Evolutionary conservation across 1,140 invertebrate genomes (phyloP).

Genomic region (Capitella teleta): DNA sequence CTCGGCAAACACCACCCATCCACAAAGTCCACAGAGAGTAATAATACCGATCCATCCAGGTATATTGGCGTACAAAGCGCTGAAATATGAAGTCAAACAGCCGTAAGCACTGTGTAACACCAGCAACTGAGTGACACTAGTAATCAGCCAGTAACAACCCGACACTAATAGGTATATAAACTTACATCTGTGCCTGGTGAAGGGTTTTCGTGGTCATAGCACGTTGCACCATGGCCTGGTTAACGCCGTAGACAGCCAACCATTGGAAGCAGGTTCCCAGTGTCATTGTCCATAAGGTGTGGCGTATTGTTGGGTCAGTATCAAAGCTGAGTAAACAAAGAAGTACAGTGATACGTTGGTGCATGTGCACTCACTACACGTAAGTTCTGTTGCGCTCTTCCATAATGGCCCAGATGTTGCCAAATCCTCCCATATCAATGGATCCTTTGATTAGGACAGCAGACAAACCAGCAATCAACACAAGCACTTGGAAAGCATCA

Average conservation of each 20-base stretch:
- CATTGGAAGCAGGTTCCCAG: slow-evolving; percentile 87
- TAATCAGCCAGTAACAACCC: background rate
- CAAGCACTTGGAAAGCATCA: slow-evolving; percentile 72
- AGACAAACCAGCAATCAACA: slow-evolving; percentile 74
- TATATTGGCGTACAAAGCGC: slow-evolving; percentile 12
- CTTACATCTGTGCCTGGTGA: slow-evolving; percentile 55
- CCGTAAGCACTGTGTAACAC: background rate
- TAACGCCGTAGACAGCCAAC: slow-evolving; percentile 81
- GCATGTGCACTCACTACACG: slow-evolving; percentile 44
- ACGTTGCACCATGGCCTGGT: slow-evolving; percentile 87
- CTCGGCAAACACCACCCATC: slow-evolving; percentile 9
- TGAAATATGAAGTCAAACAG: background rate
- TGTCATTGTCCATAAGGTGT: slow-evolving; percentile 83
- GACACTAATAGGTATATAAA: slow-evolving; percentile 1
- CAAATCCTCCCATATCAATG: slow-evolving; percentile 57
- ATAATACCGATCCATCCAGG: slow-evolving; percentile 9
- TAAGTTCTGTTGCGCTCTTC: slow-evolving; percentile 56
- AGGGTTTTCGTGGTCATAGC: slow-evolving; percentile 69
- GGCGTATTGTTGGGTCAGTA: slow-evolving; percentile 62
- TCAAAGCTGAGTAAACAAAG: slow-evolving; percentile 54
- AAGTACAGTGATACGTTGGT: background rate
- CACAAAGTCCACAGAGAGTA: slow-evolving; percentile 9
- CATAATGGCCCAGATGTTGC: slow-evolving; percentile 56
- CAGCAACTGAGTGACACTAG: background rate
- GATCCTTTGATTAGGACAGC: slow-evolving; percentile 63